Evolutionary conservation across 2,888 invertebrate species (phyloP).

Genomic region (Archips crataeganus): DNA sequence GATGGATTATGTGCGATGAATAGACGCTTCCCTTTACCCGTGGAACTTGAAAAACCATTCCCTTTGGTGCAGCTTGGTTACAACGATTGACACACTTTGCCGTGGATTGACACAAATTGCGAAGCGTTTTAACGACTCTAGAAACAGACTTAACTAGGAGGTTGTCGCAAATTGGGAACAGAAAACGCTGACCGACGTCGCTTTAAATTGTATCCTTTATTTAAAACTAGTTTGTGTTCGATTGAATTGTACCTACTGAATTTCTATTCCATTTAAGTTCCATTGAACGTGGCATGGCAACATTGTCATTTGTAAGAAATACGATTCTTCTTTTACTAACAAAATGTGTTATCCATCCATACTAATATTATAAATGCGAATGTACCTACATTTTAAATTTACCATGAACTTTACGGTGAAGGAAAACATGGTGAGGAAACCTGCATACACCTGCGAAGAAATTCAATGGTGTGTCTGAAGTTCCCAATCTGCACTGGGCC

Average conservation of each 20-base stretch:
- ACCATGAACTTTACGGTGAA: too few relatives aligned
- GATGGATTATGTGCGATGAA: slow-evolving; percentile 12
- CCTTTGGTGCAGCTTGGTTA: slow-evolving; percentile 1
- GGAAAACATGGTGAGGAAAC: too few relatives aligned
- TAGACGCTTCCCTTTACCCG: slow-evolving; percentile 6
- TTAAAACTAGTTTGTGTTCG: neutral
- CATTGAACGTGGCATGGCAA: too few relatives aligned
- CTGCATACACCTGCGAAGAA: too few relatives aligned
- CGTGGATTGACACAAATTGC: neutral
- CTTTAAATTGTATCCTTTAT: neutral
- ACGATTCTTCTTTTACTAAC: too few relatives aligned
- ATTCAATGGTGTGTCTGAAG: too few relatives aligned
- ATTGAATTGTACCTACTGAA: neutral
- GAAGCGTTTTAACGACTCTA: neutral
- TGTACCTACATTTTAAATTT: too few relatives aligned
- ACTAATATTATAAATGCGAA: too few relatives aligned
- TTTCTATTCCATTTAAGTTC: neutral
- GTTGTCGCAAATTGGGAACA: neutral
- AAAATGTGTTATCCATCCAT: too few relatives aligned
- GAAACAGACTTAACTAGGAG: neutral
- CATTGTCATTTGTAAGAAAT: too few relatives aligned
- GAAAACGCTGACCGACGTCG: neutral
- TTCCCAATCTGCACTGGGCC: too few relatives aligned
- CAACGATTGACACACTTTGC: slow-evolving; percentile 2
- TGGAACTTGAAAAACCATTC: slow-evolving; percentile 9